Evolutionary conservation across 1,140 invertebrate genomes (phyloP), one percentile per base, ranked within the genome.

Genomic region (Pseudomyrmex dendroicus): DNA sequence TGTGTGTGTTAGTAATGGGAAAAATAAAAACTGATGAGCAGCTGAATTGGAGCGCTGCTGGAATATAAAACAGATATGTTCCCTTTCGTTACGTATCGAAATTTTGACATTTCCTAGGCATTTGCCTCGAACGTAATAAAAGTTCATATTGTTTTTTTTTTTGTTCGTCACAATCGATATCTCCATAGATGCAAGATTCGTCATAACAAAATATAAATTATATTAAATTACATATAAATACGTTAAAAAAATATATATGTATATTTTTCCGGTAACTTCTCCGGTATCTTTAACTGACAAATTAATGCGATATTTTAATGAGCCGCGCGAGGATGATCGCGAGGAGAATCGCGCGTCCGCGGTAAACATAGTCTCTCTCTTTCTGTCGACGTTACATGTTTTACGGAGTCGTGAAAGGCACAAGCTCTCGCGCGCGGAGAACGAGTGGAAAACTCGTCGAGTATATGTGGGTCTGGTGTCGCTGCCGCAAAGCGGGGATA

Each of bases 401-500:
- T 66, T 50, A 63, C 85, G 62, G 35, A 74, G 44, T 46, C 52
- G 82, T 48, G 82, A 72, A 80, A 84, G 68, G 77, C 48, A 48
- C 74, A n/a, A 50, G 46, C 59, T 70, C 76, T 72, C 54, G 61
- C 57, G 46, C 52, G 46, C 64, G 59, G 67, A 68, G 61, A 82
- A 68, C 70, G 70, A 66, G 72, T 50, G 15, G 52, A 22, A 50
- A 59, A 35, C 57, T 52, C 73, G 82, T 63, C 77, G 86, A 85
- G 35, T 35, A 35, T 35, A 35, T 87, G 63, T 84, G 74, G 86
- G 74, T 85, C 44, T 35, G 83, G 54, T 68, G 63, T 85, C 77
- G 80, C 68, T 83, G 87, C 80, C 85, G 86, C 83, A 77, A 83
- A 87, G 70, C 77, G 84, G 87, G 62, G 67, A 56, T 63, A 61